Conservation (phyloP, 2,113 vertebrate species). For the Caloenas nicobarica region DNA sequence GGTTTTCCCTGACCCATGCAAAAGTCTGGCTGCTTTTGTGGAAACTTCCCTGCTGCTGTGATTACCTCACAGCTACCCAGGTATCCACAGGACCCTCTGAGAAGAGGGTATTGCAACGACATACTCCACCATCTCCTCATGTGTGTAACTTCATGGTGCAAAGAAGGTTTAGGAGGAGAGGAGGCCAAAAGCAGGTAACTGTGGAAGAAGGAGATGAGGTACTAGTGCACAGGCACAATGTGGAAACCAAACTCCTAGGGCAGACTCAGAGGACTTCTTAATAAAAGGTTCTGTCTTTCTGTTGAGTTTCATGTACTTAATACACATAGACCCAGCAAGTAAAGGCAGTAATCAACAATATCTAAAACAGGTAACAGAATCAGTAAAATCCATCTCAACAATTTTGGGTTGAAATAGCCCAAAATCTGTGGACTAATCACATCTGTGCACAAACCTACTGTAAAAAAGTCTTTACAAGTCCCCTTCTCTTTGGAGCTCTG, state of each 20-base stretch:
- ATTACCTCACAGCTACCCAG: background rate
- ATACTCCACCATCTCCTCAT: background rate
- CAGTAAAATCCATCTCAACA: background rate
- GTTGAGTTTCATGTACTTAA: background rate
- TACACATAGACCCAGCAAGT: background rate
- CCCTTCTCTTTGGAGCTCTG: background rate
- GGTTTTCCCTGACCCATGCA: background rate
- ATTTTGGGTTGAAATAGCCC: background rate
- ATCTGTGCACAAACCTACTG: background rate
- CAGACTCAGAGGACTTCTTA: background rate
- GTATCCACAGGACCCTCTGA: background rate
- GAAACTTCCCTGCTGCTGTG: background rate
- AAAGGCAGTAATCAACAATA: background rate
- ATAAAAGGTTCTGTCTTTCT: background rate
- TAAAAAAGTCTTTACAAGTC: background rate
- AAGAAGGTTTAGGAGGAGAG: background rate
- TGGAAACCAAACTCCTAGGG: background rate
- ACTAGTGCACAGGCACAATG: background rate
- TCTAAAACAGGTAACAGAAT: background rate
- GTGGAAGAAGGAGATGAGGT: background rate
- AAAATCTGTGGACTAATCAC: background rate
- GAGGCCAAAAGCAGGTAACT: background rate
- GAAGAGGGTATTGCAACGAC: background rate
- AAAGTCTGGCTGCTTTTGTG: background rate
- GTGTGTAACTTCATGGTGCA: background rate